These are phyloP conservation scores for Isoperla grammatica DNA, from an alignment of 2,888 invertebrate species.

Conservation along the genomic window DNA sequence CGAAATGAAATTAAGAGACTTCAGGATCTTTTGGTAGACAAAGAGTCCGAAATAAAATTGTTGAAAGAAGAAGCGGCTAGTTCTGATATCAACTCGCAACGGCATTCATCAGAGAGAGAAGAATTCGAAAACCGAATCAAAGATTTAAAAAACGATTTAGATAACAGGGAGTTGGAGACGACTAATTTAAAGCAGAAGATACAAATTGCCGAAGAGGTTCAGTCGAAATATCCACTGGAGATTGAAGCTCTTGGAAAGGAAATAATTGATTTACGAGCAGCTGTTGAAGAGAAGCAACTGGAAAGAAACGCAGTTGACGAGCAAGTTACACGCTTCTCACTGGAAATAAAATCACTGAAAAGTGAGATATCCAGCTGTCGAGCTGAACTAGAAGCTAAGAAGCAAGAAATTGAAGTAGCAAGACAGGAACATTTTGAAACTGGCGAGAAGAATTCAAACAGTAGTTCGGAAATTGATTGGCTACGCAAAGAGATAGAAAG, in stretches of 20 bases:
- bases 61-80: not conserved
- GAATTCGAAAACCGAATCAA: slow-evolving; percentile 1
- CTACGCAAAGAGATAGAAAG: too few relatives aligned
- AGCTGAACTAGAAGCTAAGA: too few relatives aligned
- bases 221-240: not conserved
- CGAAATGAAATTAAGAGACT: not conserved
- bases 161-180: not conserved
- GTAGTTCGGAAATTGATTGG: too few relatives aligned
- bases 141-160: not conserved
- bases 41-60: not conserved
- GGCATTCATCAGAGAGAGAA: not conserved
- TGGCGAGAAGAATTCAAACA: too few relatives aligned
- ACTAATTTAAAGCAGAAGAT: too few relatives aligned
- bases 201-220: too few relatives aligned
- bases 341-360: too few relatives aligned
- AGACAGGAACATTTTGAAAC: too few relatives aligned
- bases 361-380: too few relatives aligned
- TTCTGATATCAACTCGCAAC: not conserved
- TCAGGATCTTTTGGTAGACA: not conserved
- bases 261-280: not conserved
- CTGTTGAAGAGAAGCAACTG: not conserved
- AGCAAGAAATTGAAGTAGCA: too few relatives aligned
- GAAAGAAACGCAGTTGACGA: not conserved
- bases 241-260: not conserved
- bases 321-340: not conserved